These are phyloP conservation scores for Cynaeus angustus DNA, from an alignment of 2,888 invertebrate species.

Conservation along the genomic window DNA sequence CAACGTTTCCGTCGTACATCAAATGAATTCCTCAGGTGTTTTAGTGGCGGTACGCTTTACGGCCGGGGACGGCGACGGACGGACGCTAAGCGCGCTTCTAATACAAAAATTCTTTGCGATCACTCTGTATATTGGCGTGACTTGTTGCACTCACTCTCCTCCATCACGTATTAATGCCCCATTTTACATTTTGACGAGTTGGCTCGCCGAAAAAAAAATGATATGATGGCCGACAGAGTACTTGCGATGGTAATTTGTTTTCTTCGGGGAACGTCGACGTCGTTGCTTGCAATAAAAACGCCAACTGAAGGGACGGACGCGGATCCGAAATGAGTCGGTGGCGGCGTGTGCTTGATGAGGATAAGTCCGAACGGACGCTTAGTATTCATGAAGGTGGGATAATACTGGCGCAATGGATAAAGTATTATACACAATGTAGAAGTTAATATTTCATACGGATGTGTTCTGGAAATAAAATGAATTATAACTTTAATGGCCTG, in stretches of 20 bases:
- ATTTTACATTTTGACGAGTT: conserved; percentile 27
- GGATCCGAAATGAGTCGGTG: conserved; percentile 19
- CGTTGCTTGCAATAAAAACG: conserved; percentile 31
- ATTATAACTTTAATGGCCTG: conserved; percentile 53
- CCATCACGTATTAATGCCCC: conserved; percentile 32
- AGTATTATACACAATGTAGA: conserved; percentile 59
- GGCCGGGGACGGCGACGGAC: conserved; percentile 42
- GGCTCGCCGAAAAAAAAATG: conserved; percentile 3
- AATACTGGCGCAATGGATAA: conserved; percentile 55
- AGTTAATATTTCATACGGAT: conserved; percentile 61
- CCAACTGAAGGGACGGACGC: conserved; percentile 19
- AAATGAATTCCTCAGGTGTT: conserved; percentile 64
- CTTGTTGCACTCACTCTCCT: not conserved
- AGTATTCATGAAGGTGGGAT: conserved; percentile 53
- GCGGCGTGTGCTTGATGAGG: conserved; percentile 23
- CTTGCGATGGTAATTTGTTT: conserved; percentile 35
- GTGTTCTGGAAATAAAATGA: conserved; percentile 55
- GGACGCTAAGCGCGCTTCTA: not conserved
- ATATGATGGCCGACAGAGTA: conserved; percentile 10
- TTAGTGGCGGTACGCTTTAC: conserved; percentile 58
- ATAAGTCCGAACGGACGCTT: conserved; percentile 51
- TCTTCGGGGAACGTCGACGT: conserved; percentile 27
- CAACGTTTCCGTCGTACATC: conserved; percentile 56
- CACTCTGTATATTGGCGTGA: too few species aligned
- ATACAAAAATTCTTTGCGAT: too few species aligned